phyloP scores from a whole-genome alignment of 1,140 invertebrate species.

The Nebria ingens region DNA sequence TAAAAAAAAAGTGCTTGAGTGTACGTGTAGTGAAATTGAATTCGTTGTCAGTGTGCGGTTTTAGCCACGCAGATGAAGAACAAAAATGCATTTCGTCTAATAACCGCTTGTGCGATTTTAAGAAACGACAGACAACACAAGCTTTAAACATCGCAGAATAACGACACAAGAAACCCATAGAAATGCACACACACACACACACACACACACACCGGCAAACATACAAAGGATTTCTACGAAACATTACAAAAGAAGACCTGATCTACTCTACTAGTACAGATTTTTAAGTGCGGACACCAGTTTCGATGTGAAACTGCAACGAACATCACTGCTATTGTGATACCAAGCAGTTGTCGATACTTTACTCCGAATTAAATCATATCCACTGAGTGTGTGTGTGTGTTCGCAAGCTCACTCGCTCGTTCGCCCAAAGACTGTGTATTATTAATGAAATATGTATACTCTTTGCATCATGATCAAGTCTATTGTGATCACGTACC shows the following conservation, averaged over 20 bases:
- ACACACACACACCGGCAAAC: too few relatives aligned
- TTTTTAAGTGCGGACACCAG: slow-evolving; percentile 1
- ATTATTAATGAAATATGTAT: slow-evolving; percentile 9
- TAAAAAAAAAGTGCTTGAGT: neutral
- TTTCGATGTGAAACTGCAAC: neutral
- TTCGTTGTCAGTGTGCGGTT: neutral
- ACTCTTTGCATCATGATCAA: neutral
- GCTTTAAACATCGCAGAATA: slow-evolving; percentile 3
- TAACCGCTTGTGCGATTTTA: slow-evolving; percentile 2
- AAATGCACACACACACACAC: too few relatives aligned
- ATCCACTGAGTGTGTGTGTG: too few relatives aligned
- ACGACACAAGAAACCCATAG: neutral
- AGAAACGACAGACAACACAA: neutral
- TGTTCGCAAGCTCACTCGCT: too few relatives aligned
- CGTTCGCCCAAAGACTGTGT: neutral
- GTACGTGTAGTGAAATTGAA: too few relatives aligned
- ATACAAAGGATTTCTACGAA: slow-evolving; percentile 6
- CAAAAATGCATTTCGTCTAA: slow-evolving; percentile 1
- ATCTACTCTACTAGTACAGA: slow-evolving; percentile 5
- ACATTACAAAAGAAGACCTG: slow-evolving; percentile 4
- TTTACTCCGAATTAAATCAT: slow-evolving; percentile 3
- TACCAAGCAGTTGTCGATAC: neutral
- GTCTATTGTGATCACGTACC: neutral
- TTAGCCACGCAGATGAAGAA: slow-evolving; percentile 1
- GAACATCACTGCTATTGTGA: too few relatives aligned